These are phyloP conservation scores for Cataglyphis altisquamis DNA, from an alignment of 2,888 invertebrate genomes.

Conservation along the genomic window DNA sequence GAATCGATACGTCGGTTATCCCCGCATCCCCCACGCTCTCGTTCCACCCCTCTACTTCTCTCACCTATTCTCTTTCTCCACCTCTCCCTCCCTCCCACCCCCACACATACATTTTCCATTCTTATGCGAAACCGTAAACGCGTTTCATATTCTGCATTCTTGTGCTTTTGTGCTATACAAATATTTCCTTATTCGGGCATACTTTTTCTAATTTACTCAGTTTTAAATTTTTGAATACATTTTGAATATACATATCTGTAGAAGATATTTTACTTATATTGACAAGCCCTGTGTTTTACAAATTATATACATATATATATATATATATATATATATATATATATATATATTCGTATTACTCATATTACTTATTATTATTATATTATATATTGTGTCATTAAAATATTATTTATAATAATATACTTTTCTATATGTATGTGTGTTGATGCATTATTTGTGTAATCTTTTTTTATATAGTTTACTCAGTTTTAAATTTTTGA, in stretches of 20 bases:
- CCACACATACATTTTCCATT: slow-evolving; percentile 38
- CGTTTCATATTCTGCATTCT: slow-evolving; percentile 20
- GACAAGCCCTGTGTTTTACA: not conserved
- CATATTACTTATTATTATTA: too few relatives aligned
- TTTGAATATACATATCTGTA: not conserved
- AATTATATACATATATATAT: too few relatives aligned
- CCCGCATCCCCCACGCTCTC: slow-evolving; percentile 43
- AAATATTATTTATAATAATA: not conserved
- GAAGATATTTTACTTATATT: not conserved
- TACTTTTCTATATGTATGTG: not conserved
- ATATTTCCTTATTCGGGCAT: not conserved
- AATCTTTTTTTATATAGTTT: not conserved
- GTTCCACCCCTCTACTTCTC: slow-evolving; percentile 12
- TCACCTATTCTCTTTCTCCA: slow-evolving; percentile 13
- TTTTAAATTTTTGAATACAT: not conserved
- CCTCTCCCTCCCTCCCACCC: slow-evolving; percentile 15
- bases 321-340: too few relatives aligned
- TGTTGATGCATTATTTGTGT: too few relatives aligned
- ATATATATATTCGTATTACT: too few relatives aligned
- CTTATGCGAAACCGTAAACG: slow-evolving; percentile 27
- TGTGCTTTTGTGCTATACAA: not conserved
- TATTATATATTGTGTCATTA: not conserved
- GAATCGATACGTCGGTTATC: slow-evolving; percentile 76
- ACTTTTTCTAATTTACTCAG: not conserved
- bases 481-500: not conserved